These are phyloP conservation scores for Solenodon paradoxus DNA, from an alignment of 2,113 vertebrate genomes.

Conservation along the genomic window DNA sequence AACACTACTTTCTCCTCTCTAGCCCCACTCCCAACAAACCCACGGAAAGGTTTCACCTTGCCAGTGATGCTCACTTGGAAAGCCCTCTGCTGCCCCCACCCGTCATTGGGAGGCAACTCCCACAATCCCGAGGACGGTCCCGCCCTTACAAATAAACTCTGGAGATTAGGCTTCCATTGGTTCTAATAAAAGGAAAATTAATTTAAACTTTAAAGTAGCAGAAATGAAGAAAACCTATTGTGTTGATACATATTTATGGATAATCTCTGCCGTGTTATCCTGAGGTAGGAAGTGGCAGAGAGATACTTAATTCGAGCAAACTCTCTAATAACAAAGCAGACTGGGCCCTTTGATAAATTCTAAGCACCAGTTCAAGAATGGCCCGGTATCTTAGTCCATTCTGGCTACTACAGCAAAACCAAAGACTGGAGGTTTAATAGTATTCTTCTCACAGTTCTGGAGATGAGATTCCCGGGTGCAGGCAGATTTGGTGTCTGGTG, in stretches of 20 bases:
- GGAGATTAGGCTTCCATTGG: neutral
- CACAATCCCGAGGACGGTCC: neutral
- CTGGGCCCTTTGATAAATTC: neutral
- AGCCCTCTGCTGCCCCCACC: conserved; percentile 51
- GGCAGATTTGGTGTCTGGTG: neutral
- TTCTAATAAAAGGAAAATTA: conserved; percentile 17
- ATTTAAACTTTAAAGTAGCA: neutral
- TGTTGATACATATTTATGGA: neutral
- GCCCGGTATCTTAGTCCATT: neutral
- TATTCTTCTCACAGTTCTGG: no score
- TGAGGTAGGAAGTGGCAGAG: neutral
- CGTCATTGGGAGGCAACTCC: neutral
- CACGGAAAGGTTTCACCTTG: neutral
- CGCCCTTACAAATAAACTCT: neutral
- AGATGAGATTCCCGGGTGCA: neutral
- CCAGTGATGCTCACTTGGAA: neutral
- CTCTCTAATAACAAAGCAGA: neutral
- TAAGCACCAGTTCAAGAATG: neutral
- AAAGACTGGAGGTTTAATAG: neutral
- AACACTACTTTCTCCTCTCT: neutral
- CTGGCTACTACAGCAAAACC: neutral
- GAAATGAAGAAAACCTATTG: neutral
- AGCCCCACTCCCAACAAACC: neutral
- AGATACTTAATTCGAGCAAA: neutral
- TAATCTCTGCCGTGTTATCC: neutral